Evolutionary conservation across 2,113 vertebrate species (phyloP).

Genomic region (Reinhardtius hippoglossoides): DNA sequence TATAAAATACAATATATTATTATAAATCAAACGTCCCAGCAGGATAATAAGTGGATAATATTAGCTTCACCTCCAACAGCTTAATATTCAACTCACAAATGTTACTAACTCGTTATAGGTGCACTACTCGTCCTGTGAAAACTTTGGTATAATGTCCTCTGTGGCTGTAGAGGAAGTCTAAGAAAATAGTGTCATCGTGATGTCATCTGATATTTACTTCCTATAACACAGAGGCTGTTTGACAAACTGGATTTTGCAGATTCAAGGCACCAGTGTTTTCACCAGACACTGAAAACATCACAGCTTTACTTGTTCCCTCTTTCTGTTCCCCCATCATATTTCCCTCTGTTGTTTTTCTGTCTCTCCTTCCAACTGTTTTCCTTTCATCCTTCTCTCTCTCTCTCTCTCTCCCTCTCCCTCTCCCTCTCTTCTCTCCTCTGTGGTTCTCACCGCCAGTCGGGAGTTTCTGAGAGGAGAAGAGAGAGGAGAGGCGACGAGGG

Average conservation of each 20-base stretch:
- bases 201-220: neutral
- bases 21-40: too few species aligned
- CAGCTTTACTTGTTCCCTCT: neutral
- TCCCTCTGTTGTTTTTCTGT: slow-evolving; percentile 10
- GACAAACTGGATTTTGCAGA: neutral
- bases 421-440: slow-evolving; percentile 15
- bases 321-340: neutral
- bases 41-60: too few species aligned
- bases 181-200: neutral
- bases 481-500: slow-evolving; percentile 36
- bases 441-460: slow-evolving; percentile 45
- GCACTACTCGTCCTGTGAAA: neutral
- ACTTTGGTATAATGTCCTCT: neutral
- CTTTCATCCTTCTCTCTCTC: too few species aligned
- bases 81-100: neutral
- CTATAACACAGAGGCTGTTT: neutral
- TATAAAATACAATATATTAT: too few species aligned
- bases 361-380: neutral
- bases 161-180: neutral
- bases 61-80: neutral
- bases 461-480: slow-evolving; percentile 46
- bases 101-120: neutral
- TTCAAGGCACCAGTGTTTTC: neutral
- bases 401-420: slow-evolving; percentile 4
- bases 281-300: neutral